Percentiles rank a stretch among this genome's conserved stretches.
phyloP scores from a whole-genome alignment of 1,140 invertebrate genomes.

The Drosophila equinoxialis region DNA sequence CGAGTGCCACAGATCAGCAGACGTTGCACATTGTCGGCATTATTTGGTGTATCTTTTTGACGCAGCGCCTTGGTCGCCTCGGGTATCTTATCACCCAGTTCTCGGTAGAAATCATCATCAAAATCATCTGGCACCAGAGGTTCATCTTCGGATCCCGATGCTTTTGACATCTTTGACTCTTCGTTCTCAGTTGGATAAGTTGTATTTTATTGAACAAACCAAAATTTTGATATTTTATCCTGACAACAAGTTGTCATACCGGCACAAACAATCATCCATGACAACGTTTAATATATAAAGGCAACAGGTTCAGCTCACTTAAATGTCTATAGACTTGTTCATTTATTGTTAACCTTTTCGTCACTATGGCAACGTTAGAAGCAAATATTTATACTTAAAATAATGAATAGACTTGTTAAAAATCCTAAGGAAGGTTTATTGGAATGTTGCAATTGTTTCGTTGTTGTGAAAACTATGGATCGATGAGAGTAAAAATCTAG shows the following conservation, averaged over 20 bases:
- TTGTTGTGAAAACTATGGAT: too few species aligned
- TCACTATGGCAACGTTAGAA: too few species aligned
- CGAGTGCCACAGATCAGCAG: conserved; percentile 72
- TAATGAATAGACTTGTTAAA: too few species aligned
- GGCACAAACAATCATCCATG: conserved; percentile 28
- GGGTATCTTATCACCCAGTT: conserved; percentile 70
- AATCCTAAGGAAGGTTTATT: too few species aligned
- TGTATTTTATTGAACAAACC: conserved; percentile 60
- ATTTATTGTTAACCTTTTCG: conserved; percentile 5
- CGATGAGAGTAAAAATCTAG: too few species aligned
- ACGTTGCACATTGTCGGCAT: conserved; percentile 81
- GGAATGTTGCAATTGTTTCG: too few species aligned
- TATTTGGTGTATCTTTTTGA: conserved; percentile 77
- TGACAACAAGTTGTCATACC: conserved; percentile 71
- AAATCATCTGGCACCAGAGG: conserved; percentile 78
- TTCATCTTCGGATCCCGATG: conserved; percentile 79
- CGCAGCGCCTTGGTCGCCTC: conserved; percentile 77
- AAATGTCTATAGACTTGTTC: conserved; percentile 14
- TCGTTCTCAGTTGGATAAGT: background rate
- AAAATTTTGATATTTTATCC: conserved; percentile 25
- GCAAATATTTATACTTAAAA: too few species aligned
- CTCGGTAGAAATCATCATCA: conserved; percentile 74
- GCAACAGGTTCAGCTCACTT: conserved; percentile 33
- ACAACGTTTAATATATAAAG: conserved; percentile 27
- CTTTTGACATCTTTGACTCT: conserved; percentile 59